Evolutionary conservation across 2,888 invertebrate species (phyloP), one percentile per base, ranked within the genome.

Genomic region (Heliconius cydno): DNA sequence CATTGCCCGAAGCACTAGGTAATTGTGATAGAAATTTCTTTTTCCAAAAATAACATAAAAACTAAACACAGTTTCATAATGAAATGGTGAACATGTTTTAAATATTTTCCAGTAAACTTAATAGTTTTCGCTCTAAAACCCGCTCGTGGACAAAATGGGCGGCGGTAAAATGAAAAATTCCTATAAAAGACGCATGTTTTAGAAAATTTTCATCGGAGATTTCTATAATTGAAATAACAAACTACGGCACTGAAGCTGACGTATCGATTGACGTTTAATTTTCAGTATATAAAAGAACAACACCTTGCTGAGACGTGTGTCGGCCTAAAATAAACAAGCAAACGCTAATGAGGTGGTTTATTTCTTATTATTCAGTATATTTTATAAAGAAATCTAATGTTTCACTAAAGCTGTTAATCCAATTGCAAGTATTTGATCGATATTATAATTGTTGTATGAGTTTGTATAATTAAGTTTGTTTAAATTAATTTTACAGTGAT

Each of bases 201-300:
- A 91, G 89, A 91, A 93, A 91, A 90, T n/a, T 89, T 85, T 86
- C 85, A 89, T 87, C 88, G 87, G 88, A 84, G 87, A 88, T 86
- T 89, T 88, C 91, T 91, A 90, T 94, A 93, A 94, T 93, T 93
- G 91, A 91, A 93, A 92, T 89, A 92, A 92, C 91, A 90, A 92
- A 91, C 90, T 90, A 88, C 87, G 85, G 85, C 83, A 80, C 91
- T 93, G 94, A 85, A 82, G 84, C 84, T 90, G 94, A 90, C 94
- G 88, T 87, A 87, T 85, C 88, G 92, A 92, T 91, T 92, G 93
- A 93, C 93, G 90, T 94, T 94, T 93, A 93, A 94, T 94, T 60
- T 94, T 94, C 92, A 92, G 92, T 90, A 86, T 87, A 86, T 86
- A 87, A 84, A 85, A 88, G 87, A 90, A 91, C 87, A 90, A 89